phyloP scores from a whole-genome alignment of 1,140 invertebrate genomes.

The Asobara japonica region DNA sequence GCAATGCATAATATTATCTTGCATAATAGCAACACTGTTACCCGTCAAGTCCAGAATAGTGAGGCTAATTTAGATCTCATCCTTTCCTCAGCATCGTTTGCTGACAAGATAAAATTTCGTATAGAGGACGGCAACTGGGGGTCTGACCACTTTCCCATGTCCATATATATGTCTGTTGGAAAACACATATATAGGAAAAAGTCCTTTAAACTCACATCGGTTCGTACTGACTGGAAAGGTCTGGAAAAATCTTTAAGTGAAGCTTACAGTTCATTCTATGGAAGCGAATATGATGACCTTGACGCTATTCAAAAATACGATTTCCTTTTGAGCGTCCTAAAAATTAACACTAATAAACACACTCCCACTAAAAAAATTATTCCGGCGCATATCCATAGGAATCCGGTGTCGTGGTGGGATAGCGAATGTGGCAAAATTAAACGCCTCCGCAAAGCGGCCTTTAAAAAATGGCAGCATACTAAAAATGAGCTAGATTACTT shows the following conservation, averaged over 20 bases:
- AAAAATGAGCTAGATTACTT: not conserved
- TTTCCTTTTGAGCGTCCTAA: not conserved
- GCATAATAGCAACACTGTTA: conserved; percentile 12
- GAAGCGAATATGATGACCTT: not conserved
- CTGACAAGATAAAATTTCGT: not conserved
- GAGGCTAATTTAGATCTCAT: conserved; percentile 26
- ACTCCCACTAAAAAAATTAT: not conserved
- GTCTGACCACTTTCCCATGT: conserved; percentile 17
- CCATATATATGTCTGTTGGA: not conserved
- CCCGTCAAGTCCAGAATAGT: not conserved
- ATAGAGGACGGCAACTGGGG: conserved; percentile 15
- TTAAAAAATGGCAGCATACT: conserved; percentile 4
- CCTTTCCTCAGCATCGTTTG: not conserved
- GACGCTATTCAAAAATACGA: not conserved
- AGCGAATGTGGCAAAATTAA: not conserved
- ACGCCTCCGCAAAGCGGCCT: not conserved
- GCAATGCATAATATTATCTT: not conserved
- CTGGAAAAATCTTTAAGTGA: not conserved
- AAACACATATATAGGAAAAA: conserved; percentile 11
- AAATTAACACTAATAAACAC: not conserved
- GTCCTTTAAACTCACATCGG: conserved; percentile 5
- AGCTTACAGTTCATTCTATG: not conserved
- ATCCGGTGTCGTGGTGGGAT: conserved; percentile 20
- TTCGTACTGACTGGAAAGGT: not conserved
- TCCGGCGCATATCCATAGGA: not conserved